Percentiles rank a stretch among this genome's conserved stretches.
phyloP scores from a whole-genome alignment of 2,797 vertebrate genomes.

The Anguilla marmorata region DNA sequence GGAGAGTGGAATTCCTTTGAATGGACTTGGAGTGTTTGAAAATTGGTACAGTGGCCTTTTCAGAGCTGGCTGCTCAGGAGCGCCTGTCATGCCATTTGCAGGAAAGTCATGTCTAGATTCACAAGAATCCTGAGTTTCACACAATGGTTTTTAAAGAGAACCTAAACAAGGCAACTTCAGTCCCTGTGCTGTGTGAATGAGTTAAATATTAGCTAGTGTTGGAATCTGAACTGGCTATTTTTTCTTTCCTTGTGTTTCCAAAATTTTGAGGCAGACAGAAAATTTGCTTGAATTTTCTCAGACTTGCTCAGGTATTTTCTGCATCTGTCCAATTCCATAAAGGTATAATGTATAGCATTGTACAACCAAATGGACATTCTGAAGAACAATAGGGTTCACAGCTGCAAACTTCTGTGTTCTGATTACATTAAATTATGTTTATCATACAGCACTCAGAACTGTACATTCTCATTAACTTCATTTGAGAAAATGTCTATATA shows the following conservation, averaged over 20 bases:
- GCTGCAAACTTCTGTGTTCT: too few relatives aligned
- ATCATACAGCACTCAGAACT: too few relatives aligned
- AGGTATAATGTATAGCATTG: too few relatives aligned
- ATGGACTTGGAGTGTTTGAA: background rate
- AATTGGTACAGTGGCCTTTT: conserved; percentile 20
- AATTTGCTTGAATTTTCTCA: too few relatives aligned
- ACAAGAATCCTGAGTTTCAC: conserved; percentile 1
- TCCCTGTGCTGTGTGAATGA: background rate
- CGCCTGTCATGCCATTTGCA: background rate
- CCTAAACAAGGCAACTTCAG: background rate
- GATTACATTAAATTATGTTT: too few relatives aligned
- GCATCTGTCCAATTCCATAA: too few relatives aligned
- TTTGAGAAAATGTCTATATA: too few relatives aligned
- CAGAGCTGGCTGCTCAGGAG: background rate
- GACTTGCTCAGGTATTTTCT: too few relatives aligned
- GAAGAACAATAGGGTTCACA: too few relatives aligned
- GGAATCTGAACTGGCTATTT: background rate
- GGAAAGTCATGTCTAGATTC: conserved; percentile 19
- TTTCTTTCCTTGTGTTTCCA: background rate
- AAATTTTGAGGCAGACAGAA: too few relatives aligned
- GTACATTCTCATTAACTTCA: too few relatives aligned
- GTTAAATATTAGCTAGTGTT: background rate
- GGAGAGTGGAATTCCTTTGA: background rate
- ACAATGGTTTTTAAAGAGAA: background rate
- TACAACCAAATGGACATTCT: too few relatives aligned